These are phyloP conservation scores for Tuta absoluta DNA, from an alignment of 2,888 invertebrate genomes.

Conservation along the genomic window DNA sequence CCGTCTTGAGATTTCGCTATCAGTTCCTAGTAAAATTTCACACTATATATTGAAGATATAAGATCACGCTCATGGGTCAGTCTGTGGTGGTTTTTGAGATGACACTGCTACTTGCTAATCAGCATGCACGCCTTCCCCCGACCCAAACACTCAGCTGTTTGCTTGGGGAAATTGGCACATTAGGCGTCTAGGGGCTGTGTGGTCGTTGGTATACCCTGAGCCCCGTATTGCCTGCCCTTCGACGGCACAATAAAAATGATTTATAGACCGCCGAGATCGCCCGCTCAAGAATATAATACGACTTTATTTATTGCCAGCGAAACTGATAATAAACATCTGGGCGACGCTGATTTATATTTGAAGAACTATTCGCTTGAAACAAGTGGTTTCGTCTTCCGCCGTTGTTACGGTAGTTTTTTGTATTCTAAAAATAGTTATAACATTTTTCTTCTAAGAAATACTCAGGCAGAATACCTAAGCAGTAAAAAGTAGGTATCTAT, in stretches of 20 bases:
- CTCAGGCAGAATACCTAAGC: too few species aligned
- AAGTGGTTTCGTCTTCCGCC: conserved; percentile 9
- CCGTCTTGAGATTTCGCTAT: too few species aligned
- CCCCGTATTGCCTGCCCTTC: conserved; percentile 68
- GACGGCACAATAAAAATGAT: conserved; percentile 77
- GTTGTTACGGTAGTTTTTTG: background rate
- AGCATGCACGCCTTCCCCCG: too few species aligned
- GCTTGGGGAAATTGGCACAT: too few species aligned
- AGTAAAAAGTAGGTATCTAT: too few species aligned
- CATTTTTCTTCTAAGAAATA: background rate
- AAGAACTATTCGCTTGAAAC: conserved; percentile 38
- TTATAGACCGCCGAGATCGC: conserved; percentile 70
- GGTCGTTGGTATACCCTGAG: conserved; percentile 54
- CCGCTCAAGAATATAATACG: conserved; percentile 73
- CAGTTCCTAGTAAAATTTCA: too few species aligned
- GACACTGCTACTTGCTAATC: too few species aligned
- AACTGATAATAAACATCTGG: conserved; percentile 71
- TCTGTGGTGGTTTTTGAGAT: too few species aligned
- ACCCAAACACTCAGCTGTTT: too few species aligned
- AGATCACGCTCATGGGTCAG: too few species aligned
- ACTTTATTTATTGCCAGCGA: conserved; percentile 70
- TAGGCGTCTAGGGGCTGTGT: too few species aligned
- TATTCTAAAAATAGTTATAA: background rate
- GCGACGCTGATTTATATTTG: conserved; percentile 51
- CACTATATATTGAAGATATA: too few species aligned